Evolutionary conservation across 2,888 invertebrate genomes (phyloP).

Genomic region (Dolomedes plantarius): DNA sequence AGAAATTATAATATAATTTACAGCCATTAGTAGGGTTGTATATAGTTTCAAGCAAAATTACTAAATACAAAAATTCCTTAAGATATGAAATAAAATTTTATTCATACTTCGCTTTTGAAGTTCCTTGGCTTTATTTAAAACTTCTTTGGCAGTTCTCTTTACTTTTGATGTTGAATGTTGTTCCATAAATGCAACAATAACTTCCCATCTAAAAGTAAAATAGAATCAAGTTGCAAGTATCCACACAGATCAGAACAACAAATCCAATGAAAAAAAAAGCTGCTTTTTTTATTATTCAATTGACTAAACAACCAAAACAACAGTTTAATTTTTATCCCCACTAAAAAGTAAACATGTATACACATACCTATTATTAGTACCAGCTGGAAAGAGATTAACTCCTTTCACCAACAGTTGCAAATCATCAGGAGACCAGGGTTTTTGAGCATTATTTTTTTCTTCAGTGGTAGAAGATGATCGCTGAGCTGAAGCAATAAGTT

Average conservation of each 20-base stretch:
- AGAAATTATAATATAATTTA: no score
- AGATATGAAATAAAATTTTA: no score
- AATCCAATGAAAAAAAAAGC: no score
- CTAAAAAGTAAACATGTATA: no score
- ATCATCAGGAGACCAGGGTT: slow-evolving; percentile 89
- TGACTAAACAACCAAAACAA: no score
- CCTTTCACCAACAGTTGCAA: slow-evolving; percentile 95
- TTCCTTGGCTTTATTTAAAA: slow-evolving; percentile 95
- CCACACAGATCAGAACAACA: no score
- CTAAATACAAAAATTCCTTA: no score
- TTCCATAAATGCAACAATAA: slow-evolving; percentile 96
- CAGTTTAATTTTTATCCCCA: no score
- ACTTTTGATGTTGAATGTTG: slow-evolving; percentile 82
- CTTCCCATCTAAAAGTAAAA: slow-evolving; percentile 76
- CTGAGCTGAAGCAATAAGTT: slow-evolving; percentile 74
- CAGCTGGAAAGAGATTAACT: slow-evolving; percentile 97
- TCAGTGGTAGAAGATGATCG: slow-evolving; percentile 45
- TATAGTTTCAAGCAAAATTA: no score
- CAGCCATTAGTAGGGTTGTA: no score
- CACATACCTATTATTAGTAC: slow-evolving; percentile 80
- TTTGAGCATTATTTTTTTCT: slow-evolving; percentile 43
- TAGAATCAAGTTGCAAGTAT: background rate
- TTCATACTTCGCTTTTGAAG: slow-evolving; percentile 84
- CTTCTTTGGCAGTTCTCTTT: slow-evolving; percentile 90
- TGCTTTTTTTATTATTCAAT: no score